Conservation (phyloP, 2,888 invertebrate genomes). For the Halictus quadricinctus region DNA sequence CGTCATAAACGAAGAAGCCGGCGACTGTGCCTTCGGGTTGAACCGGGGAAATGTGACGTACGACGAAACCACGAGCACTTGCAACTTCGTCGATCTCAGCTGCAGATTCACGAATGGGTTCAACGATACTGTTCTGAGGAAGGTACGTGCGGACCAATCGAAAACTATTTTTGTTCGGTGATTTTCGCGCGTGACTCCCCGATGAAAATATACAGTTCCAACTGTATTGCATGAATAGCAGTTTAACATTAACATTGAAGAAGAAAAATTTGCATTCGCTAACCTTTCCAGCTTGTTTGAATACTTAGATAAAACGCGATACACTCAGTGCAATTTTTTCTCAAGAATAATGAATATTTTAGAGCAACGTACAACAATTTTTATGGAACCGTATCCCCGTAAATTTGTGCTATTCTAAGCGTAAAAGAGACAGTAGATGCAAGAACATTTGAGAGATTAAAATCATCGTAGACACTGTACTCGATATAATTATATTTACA, state of each 20-base stretch:
- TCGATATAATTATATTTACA: constrained; percentile 64
- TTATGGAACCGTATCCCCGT: too few species aligned
- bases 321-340: too few species aligned
- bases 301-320: too few species aligned
- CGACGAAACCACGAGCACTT: constrained; percentile 77
- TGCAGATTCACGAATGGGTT: constrained; percentile 86
- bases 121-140: constrained; percentile 84
- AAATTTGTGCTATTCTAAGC: too few species aligned
- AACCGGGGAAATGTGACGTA: constrained; percentile 81
- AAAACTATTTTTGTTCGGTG: too few species aligned
- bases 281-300: too few species aligned
- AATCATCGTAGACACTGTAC: not conserved
- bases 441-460: too few species aligned
- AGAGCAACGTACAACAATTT: not conserved
- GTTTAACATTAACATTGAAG: too few species aligned
- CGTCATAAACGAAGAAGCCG: constrained; percentile 90
- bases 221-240: not conserved
- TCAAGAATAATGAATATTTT: not conserved
- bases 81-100: constrained; percentile 85
- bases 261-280: too few species aligned
- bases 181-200: too few species aligned
- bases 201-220: not conserved
- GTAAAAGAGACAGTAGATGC: too few species aligned
- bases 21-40: constrained; percentile 81
- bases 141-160: constrained; percentile 76